Evolutionary conservation across 1,140 invertebrate species (phyloP).

Genomic region (Sinonovacula constricta): DNA sequence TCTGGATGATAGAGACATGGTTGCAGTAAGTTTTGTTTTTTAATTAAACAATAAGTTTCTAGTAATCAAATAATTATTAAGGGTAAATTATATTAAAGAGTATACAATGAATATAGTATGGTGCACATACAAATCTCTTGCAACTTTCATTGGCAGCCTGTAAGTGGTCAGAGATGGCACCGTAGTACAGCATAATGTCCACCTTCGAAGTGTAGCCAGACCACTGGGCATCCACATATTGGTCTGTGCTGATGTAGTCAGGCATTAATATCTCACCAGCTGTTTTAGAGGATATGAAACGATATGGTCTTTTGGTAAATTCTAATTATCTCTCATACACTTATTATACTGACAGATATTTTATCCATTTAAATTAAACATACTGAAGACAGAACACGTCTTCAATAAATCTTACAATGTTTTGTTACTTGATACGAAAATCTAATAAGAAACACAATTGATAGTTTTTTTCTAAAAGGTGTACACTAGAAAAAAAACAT

Average conservation of each 20-base stretch:
- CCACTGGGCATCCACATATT: conserved; percentile 32
- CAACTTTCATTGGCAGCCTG: conserved; percentile 12
- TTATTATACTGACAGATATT: background rate
- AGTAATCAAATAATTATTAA: too few species aligned
- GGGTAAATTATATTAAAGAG: too few species aligned
- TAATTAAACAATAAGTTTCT: too few species aligned
- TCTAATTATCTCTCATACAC: background rate
- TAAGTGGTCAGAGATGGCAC: conserved; percentile 35
- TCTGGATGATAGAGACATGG: too few species aligned
- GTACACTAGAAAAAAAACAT: too few species aligned
- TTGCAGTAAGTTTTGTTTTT: too few species aligned
- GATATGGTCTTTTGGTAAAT: background rate
- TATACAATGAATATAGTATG: too few species aligned
- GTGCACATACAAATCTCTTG: conserved; percentile 39
- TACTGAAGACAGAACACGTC: background rate
- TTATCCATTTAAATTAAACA: background rate
- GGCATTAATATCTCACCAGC: conserved; percentile 46
- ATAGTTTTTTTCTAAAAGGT: too few species aligned
- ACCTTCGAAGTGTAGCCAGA: conserved; percentile 50
- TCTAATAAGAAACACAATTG: too few species aligned
- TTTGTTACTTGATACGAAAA: background rate
- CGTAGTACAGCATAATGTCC: conserved; percentile 56
- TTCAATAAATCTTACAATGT: background rate
- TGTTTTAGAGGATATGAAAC: conserved; percentile 12
- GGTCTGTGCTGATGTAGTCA: conserved; percentile 21